These are phyloP conservation scores for Bimastos eiseni DNA, from an alignment of 2,888 invertebrate species.

Conservation along the genomic window DNA sequence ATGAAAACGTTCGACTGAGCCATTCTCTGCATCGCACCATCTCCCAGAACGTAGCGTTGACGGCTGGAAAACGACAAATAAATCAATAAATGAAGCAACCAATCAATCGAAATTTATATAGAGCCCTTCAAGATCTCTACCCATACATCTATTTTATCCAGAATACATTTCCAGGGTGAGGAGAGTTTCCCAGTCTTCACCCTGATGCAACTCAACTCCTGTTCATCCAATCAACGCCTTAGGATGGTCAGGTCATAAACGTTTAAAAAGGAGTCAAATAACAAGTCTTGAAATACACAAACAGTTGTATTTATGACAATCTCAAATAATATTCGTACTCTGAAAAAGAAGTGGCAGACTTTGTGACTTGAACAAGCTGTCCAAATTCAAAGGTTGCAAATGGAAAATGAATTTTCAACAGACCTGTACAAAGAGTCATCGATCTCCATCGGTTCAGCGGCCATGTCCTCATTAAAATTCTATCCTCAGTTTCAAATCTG, in stretches of 20 bases:
- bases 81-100: neutral
- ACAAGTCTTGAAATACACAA: no score
- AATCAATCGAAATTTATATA: no score
- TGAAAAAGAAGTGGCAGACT: neutral
- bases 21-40: slow-evolving; percentile 61
- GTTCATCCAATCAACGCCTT: no score
- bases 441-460: slow-evolving; percentile 49
- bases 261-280: no score
- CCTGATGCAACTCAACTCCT: no score
- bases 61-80: slow-evolving; percentile 52
- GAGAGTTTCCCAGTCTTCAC: no score
- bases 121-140: neutral
- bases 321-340: neutral
- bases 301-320: neutral
- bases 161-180: no score
- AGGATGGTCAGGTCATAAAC: no score
- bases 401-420: neutral
- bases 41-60: slow-evolving; percentile 62
- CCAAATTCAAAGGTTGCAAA: neutral
- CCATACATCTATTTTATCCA: no score
- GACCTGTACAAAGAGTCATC: slow-evolving; percentile 61
- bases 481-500: neutral
- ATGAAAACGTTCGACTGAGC: slow-evolving; percentile 58
- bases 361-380: no score
- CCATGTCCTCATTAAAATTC: neutral